phyloP scores from a whole-genome alignment of 37 sponge, comb jelly and placozoan genomes.

The Crambe crambe region DNA sequence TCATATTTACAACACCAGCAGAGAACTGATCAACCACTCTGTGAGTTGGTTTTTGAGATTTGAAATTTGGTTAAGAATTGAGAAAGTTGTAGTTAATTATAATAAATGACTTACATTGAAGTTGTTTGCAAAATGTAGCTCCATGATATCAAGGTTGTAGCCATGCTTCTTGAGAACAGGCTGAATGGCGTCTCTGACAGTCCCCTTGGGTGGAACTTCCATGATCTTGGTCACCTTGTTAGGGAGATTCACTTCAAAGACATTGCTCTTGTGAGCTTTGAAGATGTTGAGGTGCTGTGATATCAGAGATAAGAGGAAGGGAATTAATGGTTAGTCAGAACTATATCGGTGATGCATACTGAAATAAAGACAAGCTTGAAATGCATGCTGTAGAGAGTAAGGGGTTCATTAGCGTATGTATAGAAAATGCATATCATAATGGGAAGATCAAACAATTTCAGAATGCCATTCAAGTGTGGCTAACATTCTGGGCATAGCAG shows the following conservation, averaged over 20 bases:
- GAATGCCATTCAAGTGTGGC: too few species aligned
- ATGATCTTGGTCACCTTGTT: conserved; percentile 72
- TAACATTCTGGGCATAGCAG: too few species aligned
- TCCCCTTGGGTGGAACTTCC: conserved; percentile 35
- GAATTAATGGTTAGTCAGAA: not conserved
- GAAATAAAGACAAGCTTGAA: too few species aligned
- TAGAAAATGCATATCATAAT: too few species aligned
- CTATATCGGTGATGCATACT: not conserved
- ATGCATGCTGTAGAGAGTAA: too few species aligned
- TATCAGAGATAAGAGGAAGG: not conserved
- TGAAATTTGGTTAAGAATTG: not conserved
- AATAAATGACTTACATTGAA: conserved; percentile 41
- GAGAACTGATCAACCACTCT: not conserved
- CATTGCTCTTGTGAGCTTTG: conserved; percentile 29
- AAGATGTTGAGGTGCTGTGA: conserved; percentile 56
- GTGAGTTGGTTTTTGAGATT: not conserved
- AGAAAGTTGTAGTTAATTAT: not conserved
- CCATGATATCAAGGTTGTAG: conserved; percentile 52
- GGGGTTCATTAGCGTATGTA: too few species aligned
- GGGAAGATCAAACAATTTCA: too few species aligned
- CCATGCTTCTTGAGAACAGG: conserved; percentile 42
- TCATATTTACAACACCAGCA: not conserved
- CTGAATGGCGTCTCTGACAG: conserved; percentile 41
- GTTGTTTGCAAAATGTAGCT: conserved; percentile 57
- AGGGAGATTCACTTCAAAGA: conserved; percentile 58